phyloP scores from a whole-genome alignment of 2,113 vertebrate species.

The Brienomyrus brachyistius region DNA sequence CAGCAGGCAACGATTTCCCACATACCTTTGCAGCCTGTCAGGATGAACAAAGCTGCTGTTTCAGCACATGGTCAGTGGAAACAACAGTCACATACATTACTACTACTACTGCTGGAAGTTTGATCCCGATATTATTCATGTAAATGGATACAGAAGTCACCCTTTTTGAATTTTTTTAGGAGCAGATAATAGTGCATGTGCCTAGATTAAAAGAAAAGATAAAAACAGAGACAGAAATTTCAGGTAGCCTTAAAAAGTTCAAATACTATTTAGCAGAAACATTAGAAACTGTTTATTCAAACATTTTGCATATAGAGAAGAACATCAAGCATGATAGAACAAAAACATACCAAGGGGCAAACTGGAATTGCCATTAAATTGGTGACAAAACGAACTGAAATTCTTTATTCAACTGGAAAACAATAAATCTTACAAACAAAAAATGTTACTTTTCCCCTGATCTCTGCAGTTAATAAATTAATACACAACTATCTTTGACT shows the following conservation, averaged over 20 bases:
- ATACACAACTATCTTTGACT: neutral
- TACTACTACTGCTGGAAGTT: neutral
- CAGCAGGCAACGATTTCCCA: constrained; percentile 90
- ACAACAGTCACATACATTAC: neutral
- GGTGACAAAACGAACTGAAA: neutral
- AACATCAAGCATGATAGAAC: neutral
- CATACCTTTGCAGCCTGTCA: constrained; percentile 72
- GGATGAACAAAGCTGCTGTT: constrained; percentile 7
- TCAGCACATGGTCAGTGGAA: neutral
- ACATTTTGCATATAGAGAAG: neutral
- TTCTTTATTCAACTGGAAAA: neutral
- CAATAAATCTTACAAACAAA: neutral
- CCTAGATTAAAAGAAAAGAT: neutral
- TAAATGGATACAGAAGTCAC: neutral
- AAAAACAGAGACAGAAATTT: neutral
- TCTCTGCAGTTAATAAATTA: neutral
- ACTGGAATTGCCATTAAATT: neutral
- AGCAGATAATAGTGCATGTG: neutral
- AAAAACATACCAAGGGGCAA: neutral
- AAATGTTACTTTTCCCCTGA: neutral
- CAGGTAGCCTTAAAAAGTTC: neutral
- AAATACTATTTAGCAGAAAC: neutral
- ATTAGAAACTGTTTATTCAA: neutral
- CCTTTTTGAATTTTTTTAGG: neutral
- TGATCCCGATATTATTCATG: neutral